Evolutionary conservation across 2,113 vertebrate species (phyloP), one percentile per base, ranked within the genome.

Genomic region (Anarhynchus alexandrinus): DNA sequence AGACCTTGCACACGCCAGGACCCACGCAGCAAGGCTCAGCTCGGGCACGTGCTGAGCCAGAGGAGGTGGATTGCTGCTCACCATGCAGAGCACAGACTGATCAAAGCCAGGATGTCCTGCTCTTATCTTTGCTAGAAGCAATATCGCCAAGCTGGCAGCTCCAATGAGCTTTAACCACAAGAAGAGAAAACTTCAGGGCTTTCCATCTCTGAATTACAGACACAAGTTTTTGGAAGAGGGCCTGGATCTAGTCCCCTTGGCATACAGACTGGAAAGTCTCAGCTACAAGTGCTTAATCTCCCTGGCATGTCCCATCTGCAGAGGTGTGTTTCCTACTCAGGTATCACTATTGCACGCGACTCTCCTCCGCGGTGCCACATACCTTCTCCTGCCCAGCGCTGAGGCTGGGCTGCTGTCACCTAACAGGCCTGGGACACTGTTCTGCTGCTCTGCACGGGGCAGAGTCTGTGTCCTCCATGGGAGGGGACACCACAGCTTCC

Each of bases 301-400:
- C 58, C 64, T 34, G 32, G 61, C 3, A 9, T 2, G 6, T 30
- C 38, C 40, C 82, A 51, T 59, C 74, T 83, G 58, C 62, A 61
- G 79, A 66, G 62, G 17, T 84, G 72, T 15, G 13, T 55, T 72
- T 94, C 74, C 38, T 51, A 15, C 76, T n/a, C 82, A 25, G 82
- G 66, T 90, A 38, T 30, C 59, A 3, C 9, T 52, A 15, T 1
- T 18, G 32, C 11, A 23, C 0, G 1, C 1, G 2, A 9, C n/a
- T 49, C 15, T 20, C 29, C 66, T 49, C 49, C 29, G 40, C 2
- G 0, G 47, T 36, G 30, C 40, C 52, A n/a, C 0, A 1, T 6
- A 10, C 36, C 49, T 38, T 38, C n/a, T 21, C 47, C 62, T 47
- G 57, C 21, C 49, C 32, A 25, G 32, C 2, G 0, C 65, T 1